A percentile compares a stretch with the other conserved stretches of the same genome.
Conservation (phyloP, 92 coral and sea anemone species). For the Epizoanthus ramosus region DNA sequence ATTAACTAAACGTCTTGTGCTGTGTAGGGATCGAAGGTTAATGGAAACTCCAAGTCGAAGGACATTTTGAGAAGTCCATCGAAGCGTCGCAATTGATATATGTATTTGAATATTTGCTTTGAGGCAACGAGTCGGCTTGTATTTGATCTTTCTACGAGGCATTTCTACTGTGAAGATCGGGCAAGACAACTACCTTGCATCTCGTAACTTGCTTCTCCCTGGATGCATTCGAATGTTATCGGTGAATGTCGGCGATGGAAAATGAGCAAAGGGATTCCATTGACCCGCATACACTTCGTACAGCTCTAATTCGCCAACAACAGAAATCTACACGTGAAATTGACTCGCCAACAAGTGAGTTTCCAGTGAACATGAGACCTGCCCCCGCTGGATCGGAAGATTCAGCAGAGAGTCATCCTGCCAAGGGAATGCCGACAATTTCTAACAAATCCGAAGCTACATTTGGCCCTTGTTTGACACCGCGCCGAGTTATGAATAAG, state of each 20-base stretch:
- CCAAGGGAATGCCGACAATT: conserved; percentile 57
- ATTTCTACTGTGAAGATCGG: conserved; percentile 82
- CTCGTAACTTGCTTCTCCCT: conserved; percentile 63
- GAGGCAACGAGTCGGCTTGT: conserved; percentile 91
- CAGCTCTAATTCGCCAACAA: conserved; percentile 61
- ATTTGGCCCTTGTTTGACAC: conserved; percentile 74
- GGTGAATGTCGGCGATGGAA: conserved; percentile 71
- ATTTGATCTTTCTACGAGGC: conserved; percentile 94
- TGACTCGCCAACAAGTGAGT: conserved; percentile 50
- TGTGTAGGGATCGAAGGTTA: conserved; percentile 26
- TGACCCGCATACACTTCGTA: conserved; percentile 49
- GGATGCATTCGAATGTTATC: conserved; percentile 70
- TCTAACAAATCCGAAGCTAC: conserved; percentile 57
- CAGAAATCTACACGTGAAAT: conserved; percentile 88
- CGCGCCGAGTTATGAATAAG: conserved; percentile 75
- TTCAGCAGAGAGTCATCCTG: conserved; percentile 72
- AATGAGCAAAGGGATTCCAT: conserved; percentile 45
- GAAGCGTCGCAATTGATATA: conserved; percentile 90
- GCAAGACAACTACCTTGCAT: conserved; percentile 69
- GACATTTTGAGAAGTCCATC: conserved; percentile 81
- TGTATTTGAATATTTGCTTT: conserved; percentile 99
- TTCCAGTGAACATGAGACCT: conserved; percentile 79
- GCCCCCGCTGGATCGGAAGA: conserved; percentile 96
- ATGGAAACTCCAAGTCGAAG: conserved; percentile 46
- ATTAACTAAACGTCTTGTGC: conserved; percentile 25